Percentiles rank a stretch among this genome's conserved stretches.
phyloP scores from a whole-genome alignment of 2,888 invertebrate genomes.

The Liodrosophila aerea region DNA sequence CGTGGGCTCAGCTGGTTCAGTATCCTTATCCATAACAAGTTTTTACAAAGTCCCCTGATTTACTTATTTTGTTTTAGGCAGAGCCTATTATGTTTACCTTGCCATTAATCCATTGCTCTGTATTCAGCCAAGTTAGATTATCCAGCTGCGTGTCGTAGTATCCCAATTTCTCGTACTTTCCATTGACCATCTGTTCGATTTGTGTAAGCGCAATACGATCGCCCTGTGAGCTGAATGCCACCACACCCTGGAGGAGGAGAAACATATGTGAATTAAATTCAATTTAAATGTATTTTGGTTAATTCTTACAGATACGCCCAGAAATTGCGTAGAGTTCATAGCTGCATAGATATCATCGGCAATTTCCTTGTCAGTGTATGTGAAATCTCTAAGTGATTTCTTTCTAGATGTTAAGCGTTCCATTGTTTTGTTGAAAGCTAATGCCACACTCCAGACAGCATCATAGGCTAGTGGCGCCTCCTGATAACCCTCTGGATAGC shows the following conservation, averaged over 20 bases:
- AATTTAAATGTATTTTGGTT: too few species aligned
- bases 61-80: neutral
- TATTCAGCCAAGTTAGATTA: conserved; percentile 96
- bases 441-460: conserved; percentile 99
- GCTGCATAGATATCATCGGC: conserved; percentile 98
- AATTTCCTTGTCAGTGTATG: conserved; percentile 96
- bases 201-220: conserved; percentile 99
- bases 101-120: conserved; percentile 94
- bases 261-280: neutral
- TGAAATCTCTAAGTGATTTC: conserved; percentile 95
- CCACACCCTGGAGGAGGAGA: conserved; percentile 97
- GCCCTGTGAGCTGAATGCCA: conserved; percentile 98
- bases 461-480: conserved; percentile 99
- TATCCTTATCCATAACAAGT: too few species aligned
- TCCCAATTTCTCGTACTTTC: conserved; percentile 96
- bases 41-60: too few species aligned
- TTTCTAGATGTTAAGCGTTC: conserved; percentile 90
- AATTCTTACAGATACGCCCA: conserved; percentile 95
- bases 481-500: conserved; percentile 96
- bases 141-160: conserved; percentile 98
- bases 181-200: conserved; percentile 98
- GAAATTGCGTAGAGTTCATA: conserved; percentile 98
- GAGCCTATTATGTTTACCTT: conserved; percentile 77
- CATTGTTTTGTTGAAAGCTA: conserved; percentile 99
- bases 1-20: too few species aligned